A percentile compares a stretch with the other conserved stretches of the same genome.
phyloP scores from a whole-genome alignment of 53 echinoderm and acorn worm genomes.

The Glandiceps talaboti region DNA sequence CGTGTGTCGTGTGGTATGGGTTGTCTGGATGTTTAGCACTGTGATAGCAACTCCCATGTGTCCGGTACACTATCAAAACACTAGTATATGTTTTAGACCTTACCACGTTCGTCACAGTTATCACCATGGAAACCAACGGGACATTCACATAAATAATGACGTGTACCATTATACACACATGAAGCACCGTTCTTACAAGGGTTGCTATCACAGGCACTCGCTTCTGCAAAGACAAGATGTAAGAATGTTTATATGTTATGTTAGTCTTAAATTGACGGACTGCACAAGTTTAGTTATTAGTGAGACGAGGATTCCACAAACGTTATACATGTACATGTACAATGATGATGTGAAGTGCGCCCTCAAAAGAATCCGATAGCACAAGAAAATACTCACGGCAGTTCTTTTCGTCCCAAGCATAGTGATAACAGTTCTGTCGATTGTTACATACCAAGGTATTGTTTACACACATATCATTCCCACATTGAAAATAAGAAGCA shows the following conservation, averaged over 20 bases:
- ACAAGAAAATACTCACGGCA: not conserved
- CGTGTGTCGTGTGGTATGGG: too few relatives aligned
- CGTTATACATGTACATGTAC: too few relatives aligned
- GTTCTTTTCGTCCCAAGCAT: not conserved
- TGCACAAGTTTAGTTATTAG: too few relatives aligned
- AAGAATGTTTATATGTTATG: too few relatives aligned
- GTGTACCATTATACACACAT: not conserved
- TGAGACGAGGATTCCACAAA: too few relatives aligned
- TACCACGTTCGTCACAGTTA: not conserved
- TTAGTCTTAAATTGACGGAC: too few relatives aligned
- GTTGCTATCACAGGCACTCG: not conserved
- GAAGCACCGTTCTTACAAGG: not conserved
- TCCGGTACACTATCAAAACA: not conserved
- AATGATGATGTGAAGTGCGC: too few relatives aligned
- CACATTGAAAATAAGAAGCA: not conserved
- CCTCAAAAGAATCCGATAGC: too few relatives aligned
- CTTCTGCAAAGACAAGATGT: not conserved
- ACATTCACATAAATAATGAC: not conserved
- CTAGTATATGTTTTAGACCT: too few relatives aligned
- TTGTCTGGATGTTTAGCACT: too few relatives aligned
- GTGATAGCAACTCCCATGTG: not conserved
- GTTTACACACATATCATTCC: not conserved
- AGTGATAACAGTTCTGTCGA: not conserved
- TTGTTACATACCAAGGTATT: not conserved
- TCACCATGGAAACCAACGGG: not conserved